Base-by-base conservation (phyloP, 1,140 invertebrate genomes). In the Sipha flava region DNA sequence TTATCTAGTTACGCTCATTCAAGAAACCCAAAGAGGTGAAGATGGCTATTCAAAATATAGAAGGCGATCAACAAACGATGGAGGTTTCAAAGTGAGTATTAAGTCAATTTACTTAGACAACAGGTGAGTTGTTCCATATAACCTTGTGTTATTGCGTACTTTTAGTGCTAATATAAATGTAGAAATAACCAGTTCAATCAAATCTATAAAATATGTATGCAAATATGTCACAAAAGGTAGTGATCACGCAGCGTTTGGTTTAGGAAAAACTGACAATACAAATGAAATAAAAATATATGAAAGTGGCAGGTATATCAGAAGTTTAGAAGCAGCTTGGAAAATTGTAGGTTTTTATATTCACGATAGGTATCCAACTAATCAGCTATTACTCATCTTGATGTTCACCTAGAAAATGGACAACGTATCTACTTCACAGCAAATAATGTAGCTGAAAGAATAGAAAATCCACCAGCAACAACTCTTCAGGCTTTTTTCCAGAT, bases 211-310 rank as follows among this genome's bases (percentile, higher is more conserved):
- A 37, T 37, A 49, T 14, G 47, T 86, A 31, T 85, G 83, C 80
- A 87, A 86, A 83, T 87, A 86, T 84, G 83, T 88, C 14, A 83
- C 84, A 29, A 86, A 87, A 84, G 84, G 84, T 3, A 83, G 83
- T 43, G 82, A 85, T 80, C 80, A 82, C 81, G 83, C 83, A 54
- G 81, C 83, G 66, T 81, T 83, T 82, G 57, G 45, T 82, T 83
- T 82, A 26, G 84, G 81, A 77, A 59, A 34, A 34, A 6, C 26
- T 31, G 57, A 34, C 29, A 7, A 18, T 29, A 59, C 29, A 68
- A 43, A 34, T 52, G 21, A 54, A 57, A 21, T 66, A 47, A 79
- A 37, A 29, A 16, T 47, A 6, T 40, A 40, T 40, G 37, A 40
- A 40, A 40, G 37, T 40, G 85, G 85, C 66, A 81, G 86, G 29